These are phyloP conservation scores for Drosophila yakuba DNA, from an alignment of 1,140 invertebrate genomes.

Conservation along the genomic window DNA sequence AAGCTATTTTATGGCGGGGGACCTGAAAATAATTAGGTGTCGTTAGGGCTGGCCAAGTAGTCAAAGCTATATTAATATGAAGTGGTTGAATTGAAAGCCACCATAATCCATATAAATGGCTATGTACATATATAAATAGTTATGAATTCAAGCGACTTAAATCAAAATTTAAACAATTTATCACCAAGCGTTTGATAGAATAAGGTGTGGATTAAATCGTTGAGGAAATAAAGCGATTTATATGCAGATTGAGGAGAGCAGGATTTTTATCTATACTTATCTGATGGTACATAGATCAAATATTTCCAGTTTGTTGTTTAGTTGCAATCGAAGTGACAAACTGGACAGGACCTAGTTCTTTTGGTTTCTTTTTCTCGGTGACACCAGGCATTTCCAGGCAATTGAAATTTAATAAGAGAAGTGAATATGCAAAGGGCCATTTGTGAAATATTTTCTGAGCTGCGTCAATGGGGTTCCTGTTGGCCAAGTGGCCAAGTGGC, in stretches of 20 bases:
- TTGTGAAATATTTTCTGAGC: conserved; percentile 20
- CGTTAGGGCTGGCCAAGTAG: conserved; percentile 1
- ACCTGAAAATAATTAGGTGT: conserved; percentile 5
- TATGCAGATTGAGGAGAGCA: too few species aligned
- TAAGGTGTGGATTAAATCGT: too few species aligned
- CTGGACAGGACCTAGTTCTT: too few species aligned
- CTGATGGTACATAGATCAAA: too few species aligned
- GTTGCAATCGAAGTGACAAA: too few species aligned
- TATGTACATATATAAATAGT: too few species aligned
- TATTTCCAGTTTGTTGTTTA: too few species aligned
- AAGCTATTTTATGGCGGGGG: conserved; percentile 10
- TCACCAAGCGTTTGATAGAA: too few species aligned
- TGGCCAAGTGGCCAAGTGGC: conserved; percentile 61
- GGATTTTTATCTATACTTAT: too few species aligned
- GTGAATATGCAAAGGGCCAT: conserved; percentile 29
- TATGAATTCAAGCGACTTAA: too few species aligned
- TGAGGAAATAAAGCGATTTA: too few species aligned
- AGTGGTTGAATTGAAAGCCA: background rate
- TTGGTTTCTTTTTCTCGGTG: background rate
- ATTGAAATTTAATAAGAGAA: conserved; percentile 42
- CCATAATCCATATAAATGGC: background rate
- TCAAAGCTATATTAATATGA: conserved; percentile 17
- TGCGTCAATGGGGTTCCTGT: conserved; percentile 13
- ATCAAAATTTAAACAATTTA: too few species aligned
- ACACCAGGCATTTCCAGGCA: background rate